Evolutionary conservation across 2,113 vertebrate species (phyloP).

Genomic region (Eidolon helvum): DNA sequence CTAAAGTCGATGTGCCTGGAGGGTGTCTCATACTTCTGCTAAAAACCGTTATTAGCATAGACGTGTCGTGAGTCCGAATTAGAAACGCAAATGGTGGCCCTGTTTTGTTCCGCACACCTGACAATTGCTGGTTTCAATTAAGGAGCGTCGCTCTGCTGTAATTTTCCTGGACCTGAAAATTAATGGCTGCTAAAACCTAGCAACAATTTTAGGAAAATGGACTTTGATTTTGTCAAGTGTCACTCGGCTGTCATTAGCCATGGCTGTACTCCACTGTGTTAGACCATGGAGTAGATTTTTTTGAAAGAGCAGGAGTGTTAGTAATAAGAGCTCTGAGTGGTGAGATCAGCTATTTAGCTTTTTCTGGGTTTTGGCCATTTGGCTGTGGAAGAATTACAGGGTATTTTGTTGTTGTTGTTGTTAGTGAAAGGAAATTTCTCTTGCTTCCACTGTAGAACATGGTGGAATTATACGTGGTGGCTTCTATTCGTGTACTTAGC

Average conservation of each 20-base stretch:
- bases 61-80: not conserved
- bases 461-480: not conserved
- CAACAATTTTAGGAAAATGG: slow-evolving; percentile 18
- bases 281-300: not conserved
- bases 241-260: slow-evolving; percentile 10
- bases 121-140: slow-evolving; percentile 15
- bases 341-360: not conserved
- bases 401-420: not conserved
- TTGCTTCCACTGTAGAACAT: not conserved
- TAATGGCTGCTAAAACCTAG: not conserved
- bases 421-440: slow-evolving; percentile 21
- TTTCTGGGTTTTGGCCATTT: not conserved
- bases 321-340: not conserved
- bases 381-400: slow-evolving; percentile 40
- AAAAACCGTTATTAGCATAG: not conserved
- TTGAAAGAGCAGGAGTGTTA: not conserved
- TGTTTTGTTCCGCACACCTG: not conserved
- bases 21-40: not conserved
- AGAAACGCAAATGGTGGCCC: not conserved
- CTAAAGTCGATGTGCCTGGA: not conserved
- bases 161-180: not conserved
- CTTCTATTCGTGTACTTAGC: not conserved
- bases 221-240: slow-evolving; percentile 35
- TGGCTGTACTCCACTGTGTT: not conserved
- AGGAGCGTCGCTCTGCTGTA: not conserved